A percentile compares a stretch with the other conserved stretches of the same genome.
Conservation (phyloP, 2,888 invertebrate species). For the Spodoptera littoralis region DNA sequence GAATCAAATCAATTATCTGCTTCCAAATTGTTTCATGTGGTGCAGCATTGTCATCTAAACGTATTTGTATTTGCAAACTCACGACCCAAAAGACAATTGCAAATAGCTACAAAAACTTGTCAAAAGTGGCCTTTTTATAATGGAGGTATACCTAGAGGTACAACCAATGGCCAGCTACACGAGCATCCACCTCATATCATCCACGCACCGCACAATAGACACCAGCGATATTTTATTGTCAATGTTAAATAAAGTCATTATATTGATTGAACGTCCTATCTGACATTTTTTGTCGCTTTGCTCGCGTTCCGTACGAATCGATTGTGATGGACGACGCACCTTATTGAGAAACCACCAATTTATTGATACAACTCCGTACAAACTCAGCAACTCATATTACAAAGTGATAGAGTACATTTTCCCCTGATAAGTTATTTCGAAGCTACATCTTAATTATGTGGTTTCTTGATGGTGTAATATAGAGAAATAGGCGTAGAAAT, state of each 20-base stretch:
- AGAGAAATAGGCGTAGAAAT: constrained; percentile 82
- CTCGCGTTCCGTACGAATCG: constrained; percentile 80
- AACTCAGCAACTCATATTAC: not conserved
- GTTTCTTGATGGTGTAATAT: constrained; percentile 56
- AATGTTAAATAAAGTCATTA: constrained; percentile 89
- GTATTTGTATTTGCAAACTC: no score
- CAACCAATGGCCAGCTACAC: constrained; percentile 22
- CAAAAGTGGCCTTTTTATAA: no score
- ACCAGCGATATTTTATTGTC: constrained; percentile 86
- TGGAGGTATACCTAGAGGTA: no score
- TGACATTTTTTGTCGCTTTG: constrained; percentile 64
- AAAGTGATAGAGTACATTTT: constrained; percentile 1
- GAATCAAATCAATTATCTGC: no score
- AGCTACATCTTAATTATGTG: constrained; percentile 3
- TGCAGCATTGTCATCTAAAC: no score
- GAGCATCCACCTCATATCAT: constrained; percentile 63
- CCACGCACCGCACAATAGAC: constrained; percentile 72
- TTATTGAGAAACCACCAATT: constrained; percentile 69
- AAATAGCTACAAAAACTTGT: no score
- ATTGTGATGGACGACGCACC: constrained; percentile 79
- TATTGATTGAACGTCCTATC: constrained; percentile 83
- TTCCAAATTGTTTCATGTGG: no score
- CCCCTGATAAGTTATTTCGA: rapidly evolving
- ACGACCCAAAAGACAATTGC: no score
- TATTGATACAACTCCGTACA: constrained; percentile 10